Evolutionary conservation across 2,888 invertebrate genomes (phyloP).

Genomic region (Meteorus colon): DNA sequence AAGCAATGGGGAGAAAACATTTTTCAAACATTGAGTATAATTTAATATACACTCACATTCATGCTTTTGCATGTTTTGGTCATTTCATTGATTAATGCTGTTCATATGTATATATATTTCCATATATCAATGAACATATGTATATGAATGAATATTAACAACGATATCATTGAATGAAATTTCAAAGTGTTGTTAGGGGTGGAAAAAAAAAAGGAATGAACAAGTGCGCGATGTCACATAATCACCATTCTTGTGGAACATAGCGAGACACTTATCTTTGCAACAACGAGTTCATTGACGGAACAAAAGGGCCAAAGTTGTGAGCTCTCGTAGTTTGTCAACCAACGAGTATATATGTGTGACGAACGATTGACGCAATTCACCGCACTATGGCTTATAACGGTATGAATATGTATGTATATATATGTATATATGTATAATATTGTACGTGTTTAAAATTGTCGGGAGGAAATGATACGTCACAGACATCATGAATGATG

Average conservation of each 20-base stretch:
- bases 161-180: conserved; percentile 33
- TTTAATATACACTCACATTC: not conserved
- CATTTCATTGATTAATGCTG: conserved; percentile 20
- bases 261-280: conserved; percentile 27
- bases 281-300: conserved; percentile 36
- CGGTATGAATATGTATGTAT: not conserved
- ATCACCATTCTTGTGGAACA: conserved; percentile 36
- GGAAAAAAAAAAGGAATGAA: conserved; percentile 31
- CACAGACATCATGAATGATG: conserved; percentile 60
- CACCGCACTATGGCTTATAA: not conserved
- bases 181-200: conserved; percentile 28
- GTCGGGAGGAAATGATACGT: conserved; percentile 26
- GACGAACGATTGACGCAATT: conserved; percentile 17
- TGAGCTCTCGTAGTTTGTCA: conserved; percentile 25
- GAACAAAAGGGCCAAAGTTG: conserved; percentile 37
- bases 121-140: no score
- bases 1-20: not conserved
- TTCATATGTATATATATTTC: no score
- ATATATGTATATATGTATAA: not conserved
- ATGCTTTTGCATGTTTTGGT: conserved; percentile 25
- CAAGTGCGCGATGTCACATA: conserved; percentile 14
- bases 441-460: not conserved
- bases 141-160: no score
- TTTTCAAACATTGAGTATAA: conserved; percentile 7
- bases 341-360: conserved; percentile 1